phyloP scores from a whole-genome alignment of 2,888 invertebrate species.

The Perizoma affinitatum region DNA sequence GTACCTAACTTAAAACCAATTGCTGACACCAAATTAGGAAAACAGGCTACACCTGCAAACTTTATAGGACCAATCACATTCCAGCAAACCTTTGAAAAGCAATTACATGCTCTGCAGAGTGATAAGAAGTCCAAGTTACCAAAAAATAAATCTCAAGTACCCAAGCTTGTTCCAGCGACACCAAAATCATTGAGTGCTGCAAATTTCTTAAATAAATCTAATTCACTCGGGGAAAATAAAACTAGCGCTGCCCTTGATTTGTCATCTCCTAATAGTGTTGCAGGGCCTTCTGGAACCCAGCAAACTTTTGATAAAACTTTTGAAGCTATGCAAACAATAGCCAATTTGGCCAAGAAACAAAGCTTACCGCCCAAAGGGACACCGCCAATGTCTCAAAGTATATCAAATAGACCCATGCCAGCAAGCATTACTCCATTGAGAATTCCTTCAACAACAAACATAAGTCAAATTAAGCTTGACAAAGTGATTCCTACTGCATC shows the following conservation, averaged over 20 bases:
- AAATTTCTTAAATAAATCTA: constrained; percentile 56
- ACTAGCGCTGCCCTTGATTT: constrained; percentile 74
- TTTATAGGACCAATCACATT: constrained; percentile 75
- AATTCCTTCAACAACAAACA: constrained; percentile 62
- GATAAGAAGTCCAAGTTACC: constrained; percentile 74
- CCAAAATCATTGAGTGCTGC: constrained; percentile 69
- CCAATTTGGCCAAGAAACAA: constrained; percentile 79
- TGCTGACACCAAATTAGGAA: constrained; percentile 74
- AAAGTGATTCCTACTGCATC: constrained; percentile 54
- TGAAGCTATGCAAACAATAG: constrained; percentile 82
- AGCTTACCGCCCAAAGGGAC: constrained; percentile 65
- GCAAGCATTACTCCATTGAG: constrained; percentile 59
- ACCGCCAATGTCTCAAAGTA: constrained; percentile 58
- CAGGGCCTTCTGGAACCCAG: constrained; percentile 63
- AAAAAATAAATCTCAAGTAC: constrained; percentile 77
- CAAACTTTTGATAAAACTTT: constrained; percentile 73
- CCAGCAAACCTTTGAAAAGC: constrained; percentile 81
- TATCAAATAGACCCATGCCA: constrained; percentile 58
- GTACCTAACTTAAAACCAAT: constrained; percentile 80
- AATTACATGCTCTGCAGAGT: constrained; percentile 68
- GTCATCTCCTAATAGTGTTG: constrained; percentile 66
- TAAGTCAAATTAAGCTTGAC: constrained; percentile 66
- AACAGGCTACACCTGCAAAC: constrained; percentile 60
- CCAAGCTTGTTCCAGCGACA: constrained; percentile 74
- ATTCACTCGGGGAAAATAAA: constrained; percentile 58